Conservation (phyloP, 2,113 vertebrate species). For the Helogale parvula region DNA sequence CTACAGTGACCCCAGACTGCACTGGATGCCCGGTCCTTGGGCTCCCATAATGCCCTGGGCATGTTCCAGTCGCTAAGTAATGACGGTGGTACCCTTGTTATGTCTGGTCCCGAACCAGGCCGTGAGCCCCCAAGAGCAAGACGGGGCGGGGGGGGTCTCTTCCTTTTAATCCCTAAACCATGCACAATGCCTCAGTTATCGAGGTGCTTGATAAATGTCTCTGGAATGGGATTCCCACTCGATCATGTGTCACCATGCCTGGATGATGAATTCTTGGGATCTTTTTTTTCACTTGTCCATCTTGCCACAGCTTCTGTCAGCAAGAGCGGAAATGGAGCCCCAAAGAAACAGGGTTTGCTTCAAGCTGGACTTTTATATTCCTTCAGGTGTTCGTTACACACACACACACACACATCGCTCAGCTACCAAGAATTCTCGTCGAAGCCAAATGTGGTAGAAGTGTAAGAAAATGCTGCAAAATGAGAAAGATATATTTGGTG, state of each 20-base stretch:
- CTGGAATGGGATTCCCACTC: neutral
- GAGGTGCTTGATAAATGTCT: accelerated
- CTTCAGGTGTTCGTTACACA: neutral
- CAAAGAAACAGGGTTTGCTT: neutral
- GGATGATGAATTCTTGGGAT: neutral
- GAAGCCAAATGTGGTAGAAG: neutral
- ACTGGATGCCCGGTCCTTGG: neutral
- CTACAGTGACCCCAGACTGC: accelerated
- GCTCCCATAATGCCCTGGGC: neutral
- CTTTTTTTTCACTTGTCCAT: neutral
- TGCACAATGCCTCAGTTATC: accelerated
- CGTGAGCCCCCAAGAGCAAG: neutral
- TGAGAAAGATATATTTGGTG: conserved; percentile 66
- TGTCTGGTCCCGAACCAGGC: neutral
- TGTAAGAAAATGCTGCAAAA: conserved; percentile 47
- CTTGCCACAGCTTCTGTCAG: neutral
- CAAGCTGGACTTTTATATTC: neutral
- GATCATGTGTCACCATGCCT: accelerated
- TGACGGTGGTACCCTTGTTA: neutral
- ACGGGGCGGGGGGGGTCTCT: no score
- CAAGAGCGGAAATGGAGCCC: neutral
- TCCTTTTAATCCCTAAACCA: neutral
- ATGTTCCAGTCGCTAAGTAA: neutral
- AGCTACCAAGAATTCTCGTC: neutral
- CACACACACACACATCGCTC: neutral